Evolutionary conservation across 2,888 invertebrate genomes (phyloP).

Genomic region (Willowsia nigromaculata): DNA sequence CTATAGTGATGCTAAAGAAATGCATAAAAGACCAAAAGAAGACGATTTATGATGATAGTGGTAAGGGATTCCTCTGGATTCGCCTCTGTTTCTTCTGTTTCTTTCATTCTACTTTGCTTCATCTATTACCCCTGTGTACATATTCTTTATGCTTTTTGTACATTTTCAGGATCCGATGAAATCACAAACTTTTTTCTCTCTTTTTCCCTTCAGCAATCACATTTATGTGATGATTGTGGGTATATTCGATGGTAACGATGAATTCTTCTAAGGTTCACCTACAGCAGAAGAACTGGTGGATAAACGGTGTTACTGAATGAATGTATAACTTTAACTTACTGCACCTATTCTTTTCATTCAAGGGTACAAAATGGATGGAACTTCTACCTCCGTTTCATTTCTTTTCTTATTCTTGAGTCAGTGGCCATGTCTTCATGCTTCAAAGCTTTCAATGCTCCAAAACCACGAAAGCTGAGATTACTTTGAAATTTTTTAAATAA

Average conservation of each 20-base stretch:
- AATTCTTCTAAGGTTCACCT: not conserved
- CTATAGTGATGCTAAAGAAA: conserved; percentile 22
- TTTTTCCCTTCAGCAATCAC: conserved; percentile 59
- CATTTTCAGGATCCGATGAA: conserved; percentile 49
- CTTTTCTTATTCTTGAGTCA: conserved; percentile 51
- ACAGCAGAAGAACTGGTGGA: not conserved
- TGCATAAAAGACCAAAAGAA: conserved; percentile 57
- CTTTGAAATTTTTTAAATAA: conserved; percentile 46
- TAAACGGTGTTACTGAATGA: not conserved
- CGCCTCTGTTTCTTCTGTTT: conserved; percentile 60
- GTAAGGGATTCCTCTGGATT: conserved; percentile 54
- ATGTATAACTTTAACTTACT: not conserved
- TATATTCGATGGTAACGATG: not conserved
- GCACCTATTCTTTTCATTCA: conserved; percentile 11
- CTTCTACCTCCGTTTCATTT: conserved; percentile 56
- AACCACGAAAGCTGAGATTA: conserved; percentile 41
- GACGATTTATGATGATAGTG: conserved; percentile 72
- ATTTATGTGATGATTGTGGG: conserved; percentile 35
- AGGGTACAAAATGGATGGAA: conserved; percentile 35
- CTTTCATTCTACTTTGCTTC: conserved; percentile 38
- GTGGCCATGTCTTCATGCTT: conserved; percentile 61
- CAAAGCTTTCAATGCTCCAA: conserved; percentile 29
- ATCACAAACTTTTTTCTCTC: conserved; percentile 41
- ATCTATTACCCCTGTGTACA: conserved; percentile 32
- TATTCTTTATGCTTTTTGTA: conserved; percentile 8